Base-by-base conservation (phyloP, 1,140 invertebrate genomes). In the Polypedilum pembai region DNA sequence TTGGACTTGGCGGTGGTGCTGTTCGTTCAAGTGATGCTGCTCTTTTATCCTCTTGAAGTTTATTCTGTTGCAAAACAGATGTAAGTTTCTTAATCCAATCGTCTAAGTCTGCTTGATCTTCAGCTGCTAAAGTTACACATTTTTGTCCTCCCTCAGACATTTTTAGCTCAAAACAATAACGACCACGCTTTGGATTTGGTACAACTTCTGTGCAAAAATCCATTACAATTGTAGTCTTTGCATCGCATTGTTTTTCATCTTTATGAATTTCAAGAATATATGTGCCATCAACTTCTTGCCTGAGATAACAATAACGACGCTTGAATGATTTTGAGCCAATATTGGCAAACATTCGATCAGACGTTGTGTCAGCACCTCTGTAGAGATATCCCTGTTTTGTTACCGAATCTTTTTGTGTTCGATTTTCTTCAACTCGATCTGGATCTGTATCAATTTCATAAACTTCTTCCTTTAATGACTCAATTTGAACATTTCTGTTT, bases 261-360 rank as follows among this genome's bases (percentile, higher is more conserved):
- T 96, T 97, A 80, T 93, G 93, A 78, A 96, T 87, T 83, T 96
- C 93, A 20, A 97, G 85, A 78, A 94, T 92, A 78, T 95, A 95
- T 0, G 93, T 94, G 10, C 92, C 93, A 83, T 96, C 94, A 40
- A 94, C 89, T 83, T 95, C 93, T 83, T 93, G 91, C 74, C 94
- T 85, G 78, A 97, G 85, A 83, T 91, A 91, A 83, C 94, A 95
- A 84, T 91, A 96, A 75, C 78, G 86, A 81, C 92, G 87, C 84
- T 96, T 96, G 80, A 96, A 96, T 69, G 94, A 94, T 80, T 94
- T 94, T 12, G 92, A 92, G 21, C 91, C 92, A 78, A 94, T 90
- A 81, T 93, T 91, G 74, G 89, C 89, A 83, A 94, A 94, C 85
- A 93, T 93, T 74, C 91, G 86, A 82, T 94, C 92, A 75, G 88